Evolutionary conservation across 2,888 invertebrate genomes (phyloP).

Genomic region (Morinoia aosen): DNA sequence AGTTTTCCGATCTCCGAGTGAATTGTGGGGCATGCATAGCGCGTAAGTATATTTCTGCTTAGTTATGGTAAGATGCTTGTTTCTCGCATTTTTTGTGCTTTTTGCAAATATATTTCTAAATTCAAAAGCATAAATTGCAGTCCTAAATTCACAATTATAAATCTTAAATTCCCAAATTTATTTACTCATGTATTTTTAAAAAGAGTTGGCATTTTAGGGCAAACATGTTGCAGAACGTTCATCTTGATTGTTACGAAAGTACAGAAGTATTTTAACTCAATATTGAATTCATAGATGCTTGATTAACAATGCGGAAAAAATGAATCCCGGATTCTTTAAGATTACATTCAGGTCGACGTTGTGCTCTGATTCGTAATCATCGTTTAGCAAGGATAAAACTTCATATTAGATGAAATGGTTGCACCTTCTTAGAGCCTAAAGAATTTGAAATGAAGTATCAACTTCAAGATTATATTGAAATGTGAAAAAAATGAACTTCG

Average conservation of each 20-base stretch:
- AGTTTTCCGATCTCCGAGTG: conserved; percentile 21
- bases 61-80: neutral
- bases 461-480: neutral
- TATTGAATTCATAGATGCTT: no score
- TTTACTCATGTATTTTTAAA: no score
- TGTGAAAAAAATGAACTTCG: neutral
- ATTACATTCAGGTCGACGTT: neutral
- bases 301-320: no score
- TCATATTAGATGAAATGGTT: neutral
- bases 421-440: neutral
- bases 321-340: neutral
- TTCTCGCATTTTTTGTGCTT: neutral
- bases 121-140: no score
- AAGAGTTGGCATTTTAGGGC: no score
- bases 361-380: neutral
- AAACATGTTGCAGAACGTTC: neutral
- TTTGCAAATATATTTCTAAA: no score
- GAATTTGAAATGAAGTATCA: neutral
- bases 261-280: neutral
- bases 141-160: no score
- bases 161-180: no score
- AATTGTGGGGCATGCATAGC: conserved; percentile 4
- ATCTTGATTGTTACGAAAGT: neutral
- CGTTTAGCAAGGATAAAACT: neutral
- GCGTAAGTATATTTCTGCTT: neutral